Evolutionary conservation across 2,888 invertebrate genomes (phyloP), one percentile per base, ranked within the genome.

Genomic region (Chrysolina haemoptera): DNA sequence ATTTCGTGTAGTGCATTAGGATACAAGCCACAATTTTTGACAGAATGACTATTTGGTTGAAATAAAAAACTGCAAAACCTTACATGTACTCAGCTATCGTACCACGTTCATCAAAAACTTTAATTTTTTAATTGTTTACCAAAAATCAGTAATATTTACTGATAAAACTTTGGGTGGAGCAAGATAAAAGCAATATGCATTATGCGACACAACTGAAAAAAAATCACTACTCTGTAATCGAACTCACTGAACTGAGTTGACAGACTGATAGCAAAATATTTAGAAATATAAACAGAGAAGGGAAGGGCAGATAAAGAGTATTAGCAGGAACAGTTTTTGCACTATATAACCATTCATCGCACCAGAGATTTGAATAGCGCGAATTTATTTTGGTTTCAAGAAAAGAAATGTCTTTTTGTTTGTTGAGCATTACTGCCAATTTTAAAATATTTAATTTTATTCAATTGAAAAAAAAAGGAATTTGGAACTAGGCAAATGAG

Each of bases 171-270:
- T 50, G 18, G 12, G 20, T 20, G 20, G 9, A 20, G 53, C 53
- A 53, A 20, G 11, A 53, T 8, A 53, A 53, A 20, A 11, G 20
- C n/a, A 53, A 53, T 5, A 53, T 20, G 53, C 12, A 22, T 53
- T 53, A 53, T 20, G 53, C 20, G 53, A 53, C 18, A 20, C 20
- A 53, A 53, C 18, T 53, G 53, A 53, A 53, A 53, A 5, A 53
- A 53, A 53, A 53, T 53, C 53, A 53, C 53, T 20, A 20, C 53
- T 53, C 22, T 18, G 53, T 53, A 53, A 53, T 53, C 53, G 3
- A 12, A 20, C 20, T 53, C 53, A 53, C 53, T 20, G 10, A 18
- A 53, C 53, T 12, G 1, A 53, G 12, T 53, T 20, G 35, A 35
- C 35, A 35, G 35, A 35, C 35, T 35, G 53, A 53, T 53, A 53